Base-by-base conservation (phyloP, 2,888 invertebrate genomes). In the Sarcophaga subvicina region DNA sequence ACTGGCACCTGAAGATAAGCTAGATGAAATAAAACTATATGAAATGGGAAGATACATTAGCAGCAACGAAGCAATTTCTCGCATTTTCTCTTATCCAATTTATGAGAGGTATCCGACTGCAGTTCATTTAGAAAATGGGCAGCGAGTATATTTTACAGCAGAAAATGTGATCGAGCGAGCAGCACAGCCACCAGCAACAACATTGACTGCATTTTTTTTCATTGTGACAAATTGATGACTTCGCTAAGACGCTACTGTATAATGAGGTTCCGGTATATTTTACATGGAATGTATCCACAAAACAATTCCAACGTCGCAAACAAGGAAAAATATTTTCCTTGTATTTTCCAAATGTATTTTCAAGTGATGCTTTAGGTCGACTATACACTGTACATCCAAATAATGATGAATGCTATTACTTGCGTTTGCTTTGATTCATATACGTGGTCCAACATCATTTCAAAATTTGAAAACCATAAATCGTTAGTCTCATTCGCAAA, bases 191-290 rank as follows among this genome's bases (percentile, higher is more conserved):
- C 88, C 83, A 71, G 12, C 71, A 27, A 88, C 88, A 80, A 88
- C 85, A 71, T 80, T 88, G 60, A 88, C 85, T 54, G 60, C 37
- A 60, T 25, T 81, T 83, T 66, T 66, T 83, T 71, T 69, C 37
- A 80, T 76, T 83, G 54, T 71, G 82, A 20, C 45, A 78, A 54
- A 49, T 63, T 72, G 88, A 88, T 77, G 88, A 90, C 91, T 71
- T 71, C 27, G 71, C 71, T 17, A 60, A 17, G 27, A 71, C 92
- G 20, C 86, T 91, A 88, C 85, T 91, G 25, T 92, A 92, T 88
- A 87, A 89, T 25, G 91, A 92, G 86, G 89, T 92, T 88, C 90
- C 91, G 86, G 76, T 78, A 66, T 91, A 91, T 90, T 91, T 85
- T 76, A 92, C 91, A 75, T 91, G 90, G 90, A 91, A 91, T 89